Evolutionary conservation across 2,888 invertebrate genomes (phyloP).

Genomic region (Pristionchus japonicus): DNA sequence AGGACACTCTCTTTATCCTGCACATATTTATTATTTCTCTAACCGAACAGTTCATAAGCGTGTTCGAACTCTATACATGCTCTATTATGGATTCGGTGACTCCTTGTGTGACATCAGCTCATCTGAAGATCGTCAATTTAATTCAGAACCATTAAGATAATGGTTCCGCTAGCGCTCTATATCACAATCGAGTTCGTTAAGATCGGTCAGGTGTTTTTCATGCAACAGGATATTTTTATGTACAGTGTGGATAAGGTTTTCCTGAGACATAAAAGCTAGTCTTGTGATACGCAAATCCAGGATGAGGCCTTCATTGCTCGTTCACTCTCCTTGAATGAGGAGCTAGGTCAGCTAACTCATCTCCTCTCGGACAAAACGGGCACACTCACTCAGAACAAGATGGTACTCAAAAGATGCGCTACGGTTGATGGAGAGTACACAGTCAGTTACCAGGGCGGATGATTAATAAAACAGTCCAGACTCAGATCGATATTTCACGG

Average conservation of each 20-base stretch:
- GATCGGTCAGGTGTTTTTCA: constrained; percentile 92
- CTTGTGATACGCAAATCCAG: neutral
- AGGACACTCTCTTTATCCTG: no score
- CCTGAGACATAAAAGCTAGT: neutral
- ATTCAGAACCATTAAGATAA: constrained; percentile 16
- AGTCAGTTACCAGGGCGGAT: neutral
- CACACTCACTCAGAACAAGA: constrained; percentile 94
- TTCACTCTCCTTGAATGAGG: constrained; percentile 80
- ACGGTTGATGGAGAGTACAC: neutral
- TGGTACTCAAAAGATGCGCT: constrained; percentile 92
- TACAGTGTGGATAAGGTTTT: constrained; percentile 88
- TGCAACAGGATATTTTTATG: constrained; percentile 88
- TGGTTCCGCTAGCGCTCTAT: constrained; percentile 95
- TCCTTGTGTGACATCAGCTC: no score
- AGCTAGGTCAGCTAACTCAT: constrained; percentile 76
- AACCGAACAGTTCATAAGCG: no score
- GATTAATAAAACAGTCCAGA: no score
- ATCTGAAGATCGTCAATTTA: no score
- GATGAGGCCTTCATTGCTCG: constrained; percentile 40
- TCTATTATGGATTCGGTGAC: no score
- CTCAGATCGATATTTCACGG: no score
- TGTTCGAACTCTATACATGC: no score
- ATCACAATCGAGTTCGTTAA: constrained; percentile 96
- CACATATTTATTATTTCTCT: no score
- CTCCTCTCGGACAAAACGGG: constrained; percentile 47